Conservation (phyloP, 2,797 vertebrate species). For the Cirrhinus molitorella region DNA sequence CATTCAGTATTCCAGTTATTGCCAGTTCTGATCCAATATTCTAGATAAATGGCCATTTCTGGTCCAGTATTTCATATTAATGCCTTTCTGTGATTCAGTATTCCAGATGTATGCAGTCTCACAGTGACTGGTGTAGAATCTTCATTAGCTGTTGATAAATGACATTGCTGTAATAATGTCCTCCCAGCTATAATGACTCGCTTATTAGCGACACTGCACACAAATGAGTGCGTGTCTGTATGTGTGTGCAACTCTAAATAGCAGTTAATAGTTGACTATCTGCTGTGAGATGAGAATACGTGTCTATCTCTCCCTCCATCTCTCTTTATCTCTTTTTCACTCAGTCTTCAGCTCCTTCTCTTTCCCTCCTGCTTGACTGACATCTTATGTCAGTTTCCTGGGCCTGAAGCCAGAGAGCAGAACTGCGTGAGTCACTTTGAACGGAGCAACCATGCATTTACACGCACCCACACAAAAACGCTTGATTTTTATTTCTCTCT, state of each 20-base stretch:
- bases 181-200: constrained; percentile 47
- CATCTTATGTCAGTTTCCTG: constrained; percentile 51
- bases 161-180: constrained; percentile 31
- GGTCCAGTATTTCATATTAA: constrained; percentile 29
- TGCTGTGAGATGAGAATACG: constrained; percentile 5
- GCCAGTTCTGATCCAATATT: constrained; percentile 20
- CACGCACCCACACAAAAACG: constrained; percentile 38
- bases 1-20: constrained; percentile 23
- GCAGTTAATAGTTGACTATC: constrained; percentile 38
- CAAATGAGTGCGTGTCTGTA: constrained; percentile 27
- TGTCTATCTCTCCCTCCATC: constrained; percentile 14
- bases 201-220: constrained; percentile 46
- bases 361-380: constrained; percentile 44
- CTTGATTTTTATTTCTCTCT: not conserved
- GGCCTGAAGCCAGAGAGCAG: constrained; percentile 46
- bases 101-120: constrained; percentile 29
- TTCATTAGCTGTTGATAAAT: constrained; percentile 42
- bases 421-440: constrained; percentile 50
- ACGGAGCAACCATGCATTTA: constrained; percentile 41
- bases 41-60: not conserved
- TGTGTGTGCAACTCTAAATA: constrained; percentile 29
- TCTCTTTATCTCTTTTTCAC: constrained; percentile 10
- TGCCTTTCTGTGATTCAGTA: constrained; percentile 7
- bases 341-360: not conserved
- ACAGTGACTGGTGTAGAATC: constrained; percentile 30